phyloP scores from a whole-genome alignment of 2,888 invertebrate species.

The Hipparchia sbordonii region DNA sequence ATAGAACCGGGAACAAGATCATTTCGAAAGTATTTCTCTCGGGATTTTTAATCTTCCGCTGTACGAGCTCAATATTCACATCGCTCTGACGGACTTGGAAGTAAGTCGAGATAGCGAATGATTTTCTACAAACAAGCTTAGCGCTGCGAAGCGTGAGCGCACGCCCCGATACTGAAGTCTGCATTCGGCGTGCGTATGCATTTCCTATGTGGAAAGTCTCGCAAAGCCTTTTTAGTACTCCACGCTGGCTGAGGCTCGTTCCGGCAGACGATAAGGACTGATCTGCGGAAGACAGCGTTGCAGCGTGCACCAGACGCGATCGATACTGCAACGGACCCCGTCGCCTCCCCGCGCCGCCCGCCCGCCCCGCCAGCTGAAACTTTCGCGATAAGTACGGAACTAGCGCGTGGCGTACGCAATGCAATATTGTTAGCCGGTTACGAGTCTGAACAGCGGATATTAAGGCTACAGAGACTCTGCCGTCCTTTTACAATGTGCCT shows the following conservation, averaged over 20 bases:
- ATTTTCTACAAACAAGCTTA: conserved; percentile 67
- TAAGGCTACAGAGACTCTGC: conserved; percentile 73
- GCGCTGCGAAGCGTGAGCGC: conserved; percentile 58
- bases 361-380: conserved; percentile 65
- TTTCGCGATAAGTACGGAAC: conserved; percentile 82
- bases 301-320: conserved; percentile 79
- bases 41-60: conserved; percentile 23
- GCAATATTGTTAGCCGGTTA: conserved; percentile 82
- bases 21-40: conserved; percentile 1
- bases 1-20: background rate
- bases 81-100: conserved; percentile 28
- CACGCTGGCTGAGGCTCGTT: conserved; percentile 61
- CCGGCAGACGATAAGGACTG: conserved; percentile 77
- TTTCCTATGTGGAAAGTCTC: conserved; percentile 53
- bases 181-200: conserved; percentile 59
- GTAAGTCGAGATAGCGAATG: conserved; percentile 51
- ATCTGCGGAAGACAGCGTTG: conserved; percentile 81
- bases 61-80: conserved; percentile 25
- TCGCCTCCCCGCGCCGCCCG: conserved; percentile 41
- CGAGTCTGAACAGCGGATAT: conserved; percentile 81
- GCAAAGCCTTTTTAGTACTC: conserved; percentile 67
- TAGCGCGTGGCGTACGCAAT: conserved; percentile 82
- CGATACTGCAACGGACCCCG: conserved; percentile 73
- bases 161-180: conserved; percentile 52
- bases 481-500: conserved; percentile 72